A percentile compares a stretch with the other conserved stretches of the same genome.
Conservation (phyloP, 2,797 vertebrate species). For the Enoplosus armatus region DNA sequence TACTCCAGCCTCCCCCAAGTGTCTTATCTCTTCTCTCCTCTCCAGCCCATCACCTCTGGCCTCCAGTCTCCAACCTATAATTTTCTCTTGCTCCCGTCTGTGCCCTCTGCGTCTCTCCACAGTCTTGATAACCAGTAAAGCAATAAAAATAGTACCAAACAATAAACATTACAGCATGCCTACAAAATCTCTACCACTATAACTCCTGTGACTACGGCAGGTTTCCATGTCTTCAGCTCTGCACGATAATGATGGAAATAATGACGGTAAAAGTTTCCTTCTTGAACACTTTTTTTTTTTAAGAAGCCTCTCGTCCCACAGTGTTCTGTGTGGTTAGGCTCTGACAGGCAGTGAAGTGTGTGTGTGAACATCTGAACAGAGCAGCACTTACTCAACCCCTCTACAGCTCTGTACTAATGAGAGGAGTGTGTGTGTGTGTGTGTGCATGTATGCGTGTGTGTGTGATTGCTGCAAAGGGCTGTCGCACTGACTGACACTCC, state of each 20-base stretch:
- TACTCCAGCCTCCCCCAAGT: slow-evolving; percentile 33
- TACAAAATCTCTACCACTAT: slow-evolving; percentile 17
- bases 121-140: slow-evolving; percentile 38
- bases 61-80: slow-evolving; percentile 64
- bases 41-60: slow-evolving; percentile 56
- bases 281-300: slow-evolving; percentile 14
- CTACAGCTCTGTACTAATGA: slow-evolving; percentile 78
- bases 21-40: slow-evolving; percentile 61
- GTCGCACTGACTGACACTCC: slow-evolving; percentile 71
- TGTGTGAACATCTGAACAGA: slow-evolving; percentile 70
- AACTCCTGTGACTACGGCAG: neutral
- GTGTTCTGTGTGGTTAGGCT: slow-evolving; percentile 45
- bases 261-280: slow-evolving; percentile 52
- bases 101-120: slow-evolving; percentile 26
- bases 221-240: slow-evolving; percentile 18
- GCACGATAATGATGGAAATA: slow-evolving; percentile 34
- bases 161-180: slow-evolving; percentile 27
- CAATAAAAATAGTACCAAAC: slow-evolving; percentile 39
- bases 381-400: slow-evolving; percentile 68
- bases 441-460: slow-evolving; percentile 20
- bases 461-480: slow-evolving; percentile 59
- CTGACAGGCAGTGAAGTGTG: slow-evolving; percentile 65
- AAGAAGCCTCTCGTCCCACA: slow-evolving; percentile 44
- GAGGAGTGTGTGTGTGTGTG: slow-evolving; percentile 37
- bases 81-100: slow-evolving; percentile 48